Base-by-base conservation (phyloP, 2,797 vertebrate genomes). In the Scarus forsteni region DNA sequence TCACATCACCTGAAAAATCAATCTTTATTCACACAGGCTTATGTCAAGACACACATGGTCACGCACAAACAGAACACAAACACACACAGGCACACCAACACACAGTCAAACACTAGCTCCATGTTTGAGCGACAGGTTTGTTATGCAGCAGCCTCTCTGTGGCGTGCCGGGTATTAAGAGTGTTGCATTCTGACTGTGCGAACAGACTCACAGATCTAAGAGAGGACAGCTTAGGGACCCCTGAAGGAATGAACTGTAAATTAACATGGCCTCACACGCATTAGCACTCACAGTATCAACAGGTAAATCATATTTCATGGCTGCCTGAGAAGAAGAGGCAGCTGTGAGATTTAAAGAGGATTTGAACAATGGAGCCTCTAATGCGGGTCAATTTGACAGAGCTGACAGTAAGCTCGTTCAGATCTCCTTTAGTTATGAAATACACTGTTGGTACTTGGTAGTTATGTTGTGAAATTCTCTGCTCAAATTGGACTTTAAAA, bases 161-260 rank as follows among this genome's bases (percentile, higher is more conserved):
- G 59, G 78, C 55, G 14, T 60, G 79, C 75, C 7, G 46, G 63
- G 81, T 83, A 85, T 84, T 87, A 59, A 78, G 10, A 88, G 84
- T 80, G 79, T 69, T 82, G 68, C 79, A 80, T 88, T 81, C 77
- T 65, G 44, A 77, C 63, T 16, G 63, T 70, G 74, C 64, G 76
- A 71, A 80, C 72, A 76, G 78, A 86, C 84, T 90, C 76, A 80
- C 87, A 86, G 76, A 86, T 84, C 84, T 81, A 87, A 88, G 80
- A 86, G 68, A 46, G 54, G 51, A 80, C 71, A 83, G 88, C 75
- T 83, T 78, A 77, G 72, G 43, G 69, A 80, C 63, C 69, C 84
- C 84, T 46, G 35, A 38, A 68, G 84, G 84, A 83, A 70, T 62
- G 5, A 83, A 78, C 56, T 69, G 79, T 72, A 87, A 88, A 93